Percentiles rank a stretch among this genome's conserved stretches.
These are phyloP conservation scores for Pinctada fucata DNA, from an alignment of 2,888 invertebrate genomes.

Conservation along the genomic window DNA sequence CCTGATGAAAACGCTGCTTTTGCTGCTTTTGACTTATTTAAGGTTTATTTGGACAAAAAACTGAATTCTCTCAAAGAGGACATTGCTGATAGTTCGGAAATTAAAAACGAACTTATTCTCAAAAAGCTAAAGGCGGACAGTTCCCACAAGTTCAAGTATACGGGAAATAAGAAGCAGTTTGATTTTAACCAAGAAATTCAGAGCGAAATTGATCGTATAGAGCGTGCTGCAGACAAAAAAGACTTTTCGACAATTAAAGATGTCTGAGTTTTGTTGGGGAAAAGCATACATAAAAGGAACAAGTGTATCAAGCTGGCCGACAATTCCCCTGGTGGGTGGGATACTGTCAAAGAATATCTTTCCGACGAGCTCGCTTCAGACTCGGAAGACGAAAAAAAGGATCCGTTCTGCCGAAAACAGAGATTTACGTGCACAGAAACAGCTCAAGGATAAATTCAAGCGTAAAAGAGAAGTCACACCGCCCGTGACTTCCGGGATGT, in stretches of 20 bases:
- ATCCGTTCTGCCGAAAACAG: conserved; percentile 8
- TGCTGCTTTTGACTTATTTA: too few species aligned
- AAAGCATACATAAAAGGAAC: conserved; percentile 5
- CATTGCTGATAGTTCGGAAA: background rate
- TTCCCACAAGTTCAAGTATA: conserved; percentile 15
- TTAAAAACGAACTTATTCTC: background rate
- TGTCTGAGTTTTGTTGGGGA: background rate
- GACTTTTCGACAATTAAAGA: conserved; percentile 8
- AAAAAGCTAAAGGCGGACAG: conserved; percentile 24
- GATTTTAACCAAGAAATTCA: conserved; percentile 22
- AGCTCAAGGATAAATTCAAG: background rate
- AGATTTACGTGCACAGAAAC: conserved; percentile 8
- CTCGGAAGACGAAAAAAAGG: conserved; percentile 4
- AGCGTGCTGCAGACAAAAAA: background rate
- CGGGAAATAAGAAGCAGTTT: conserved; percentile 11
- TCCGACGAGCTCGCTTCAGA: conserved; percentile 31
- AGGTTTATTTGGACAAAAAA: conserved; percentile 12
- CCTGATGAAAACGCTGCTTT: background rate
- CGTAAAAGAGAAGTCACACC: background rate
- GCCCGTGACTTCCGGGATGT: background rate
- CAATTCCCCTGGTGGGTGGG: conserved; percentile 23
- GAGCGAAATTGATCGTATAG: background rate
- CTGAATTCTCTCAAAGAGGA: conserved; percentile 12
- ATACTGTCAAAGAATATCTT: conserved; percentile 26
- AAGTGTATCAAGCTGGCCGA: conserved; percentile 28